Evolutionary conservation across 2,888 invertebrate genomes (phyloP), one percentile per base, ranked within the genome.

Genomic region (Drosophila neonasuta): DNA sequence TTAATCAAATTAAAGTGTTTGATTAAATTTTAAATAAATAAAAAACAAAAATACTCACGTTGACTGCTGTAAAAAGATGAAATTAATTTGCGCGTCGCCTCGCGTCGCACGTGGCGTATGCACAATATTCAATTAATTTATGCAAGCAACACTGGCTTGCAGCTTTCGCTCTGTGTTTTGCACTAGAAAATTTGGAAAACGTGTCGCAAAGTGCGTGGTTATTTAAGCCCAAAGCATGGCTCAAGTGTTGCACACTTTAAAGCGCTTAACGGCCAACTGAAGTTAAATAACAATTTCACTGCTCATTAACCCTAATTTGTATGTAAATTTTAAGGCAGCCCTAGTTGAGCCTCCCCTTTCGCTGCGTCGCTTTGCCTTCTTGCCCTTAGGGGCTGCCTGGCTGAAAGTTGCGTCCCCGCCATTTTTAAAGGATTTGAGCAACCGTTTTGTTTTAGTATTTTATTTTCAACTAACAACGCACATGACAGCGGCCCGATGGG

Each of bases 281-380:
- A 81, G 86, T 86, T 86, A 86, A 88, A 87, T 88, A 86, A 88
- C 86, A 86, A 88, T 86, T 86, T 86, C 86, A 88, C 88, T 88
- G 86, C 88, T 88, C 86, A 88, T 86, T 86, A 88, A 86, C 88
- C 88, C 88, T 86, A 86, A 86, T 86, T 86, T 86, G 84, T 87
- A 86, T 86, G 86, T 80, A 86, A 86, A 86, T 86, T 86, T 87
- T 64, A 54, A 54, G 86, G 68, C 32, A 68, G 68, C 70, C 77
- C 79, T 67, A 68, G 81, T 66, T 67, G 76, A 56, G 56, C 60
- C 36, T 45, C 34, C 17, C 34, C 34, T 2, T 55, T 10, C 48
- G 24, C 13, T 24, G 24, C 4, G 9, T 9, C 6, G 24, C 15
- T 10, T 5, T 8, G 20, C 3, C 15, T 13, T 3, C 34, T 34